A percentile compares a stretch with the other conserved stretches of the same genome.
Conservation (phyloP, 2,888 invertebrate genomes). For the Drosophila neonasuta region DNA sequence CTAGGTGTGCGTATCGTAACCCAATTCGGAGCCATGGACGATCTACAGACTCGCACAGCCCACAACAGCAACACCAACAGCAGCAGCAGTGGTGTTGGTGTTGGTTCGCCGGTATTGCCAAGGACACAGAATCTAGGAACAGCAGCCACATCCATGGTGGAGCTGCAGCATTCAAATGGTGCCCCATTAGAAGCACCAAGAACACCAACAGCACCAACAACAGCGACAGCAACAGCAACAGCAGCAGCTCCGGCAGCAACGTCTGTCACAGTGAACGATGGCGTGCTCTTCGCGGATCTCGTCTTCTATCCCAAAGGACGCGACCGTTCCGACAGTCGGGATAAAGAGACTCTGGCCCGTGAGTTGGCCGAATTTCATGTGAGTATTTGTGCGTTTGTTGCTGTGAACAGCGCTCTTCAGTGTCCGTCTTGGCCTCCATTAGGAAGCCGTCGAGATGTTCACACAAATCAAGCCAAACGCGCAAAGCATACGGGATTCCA, state of each 20-base stretch:
- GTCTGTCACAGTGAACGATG: neutral
- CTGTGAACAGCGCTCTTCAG: neutral
- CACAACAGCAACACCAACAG: too few relatives aligned
- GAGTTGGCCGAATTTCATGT: conserved; percentile 59
- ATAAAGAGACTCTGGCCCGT: neutral
- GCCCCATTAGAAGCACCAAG: neutral
- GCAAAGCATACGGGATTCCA: conserved; percentile 83
- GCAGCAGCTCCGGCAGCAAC: neutral
- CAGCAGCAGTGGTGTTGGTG: too few relatives aligned
- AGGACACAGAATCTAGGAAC: neutral
- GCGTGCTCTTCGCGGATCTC: conserved; percentile 36
- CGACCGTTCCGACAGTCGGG: neutral
- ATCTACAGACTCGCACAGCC: neutral
- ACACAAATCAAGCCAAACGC: conserved; percentile 89
- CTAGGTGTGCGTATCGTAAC: conserved; percentile 16
- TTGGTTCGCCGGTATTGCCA: too few relatives aligned
- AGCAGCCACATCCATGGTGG: neutral
- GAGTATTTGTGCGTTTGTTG: conserved; percentile 8
- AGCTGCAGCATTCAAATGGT: neutral
- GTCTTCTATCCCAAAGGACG: conserved; percentile 52
- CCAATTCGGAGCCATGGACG: conserved; percentile 23
- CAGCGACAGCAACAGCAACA: neutral
- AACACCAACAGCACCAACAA: neutral
- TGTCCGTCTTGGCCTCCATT: conserved; percentile 81
- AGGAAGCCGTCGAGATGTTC: conserved; percentile 88